These are phyloP conservation scores for Drosophila borborema DNA, from an alignment of 2,888 invertebrate genomes.

Conservation along the genomic window DNA sequence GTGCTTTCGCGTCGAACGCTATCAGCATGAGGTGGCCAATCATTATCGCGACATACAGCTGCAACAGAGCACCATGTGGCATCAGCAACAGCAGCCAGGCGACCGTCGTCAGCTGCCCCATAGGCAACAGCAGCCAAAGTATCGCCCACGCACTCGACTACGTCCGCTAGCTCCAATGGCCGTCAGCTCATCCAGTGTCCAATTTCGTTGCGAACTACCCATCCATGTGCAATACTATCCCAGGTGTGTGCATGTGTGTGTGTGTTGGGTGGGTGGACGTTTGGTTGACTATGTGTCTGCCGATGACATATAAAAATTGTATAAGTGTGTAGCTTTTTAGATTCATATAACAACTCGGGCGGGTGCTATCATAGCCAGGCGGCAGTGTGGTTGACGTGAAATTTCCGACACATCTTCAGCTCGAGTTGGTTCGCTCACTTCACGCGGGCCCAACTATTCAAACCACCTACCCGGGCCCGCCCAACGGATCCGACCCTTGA, in stretches of 20 bases:
- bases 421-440: constrained; percentile 43
- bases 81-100: constrained; percentile 16
- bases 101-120: constrained; percentile 25
- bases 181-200: constrained; percentile 36
- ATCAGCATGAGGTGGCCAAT: constrained; percentile 83
- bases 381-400: constrained; percentile 50
- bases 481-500: background rate
- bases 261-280: constrained; percentile 7
- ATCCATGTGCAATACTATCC: constrained; percentile 77
- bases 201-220: constrained; percentile 70
- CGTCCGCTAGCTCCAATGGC: constrained; percentile 36
- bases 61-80: constrained; percentile 38
- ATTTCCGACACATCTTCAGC: constrained; percentile 68
- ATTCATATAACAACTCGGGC: constrained; percentile 1
- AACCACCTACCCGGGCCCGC: background rate
- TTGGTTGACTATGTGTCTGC: constrained; percentile 32
- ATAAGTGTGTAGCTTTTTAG: background rate
- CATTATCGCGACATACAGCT: constrained; percentile 82
- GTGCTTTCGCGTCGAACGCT: constrained; percentile 60
- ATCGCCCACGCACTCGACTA: constrained; percentile 34
- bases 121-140: constrained; percentile 33
- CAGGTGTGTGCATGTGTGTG: constrained; percentile 47
- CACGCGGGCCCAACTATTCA: constrained; percentile 9
- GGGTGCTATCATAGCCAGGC: constrained; percentile 19
- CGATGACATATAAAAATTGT: constrained; percentile 43